Conservation (phyloP, 2,113 vertebrate genomes). For the Noturus placidus region DNA sequence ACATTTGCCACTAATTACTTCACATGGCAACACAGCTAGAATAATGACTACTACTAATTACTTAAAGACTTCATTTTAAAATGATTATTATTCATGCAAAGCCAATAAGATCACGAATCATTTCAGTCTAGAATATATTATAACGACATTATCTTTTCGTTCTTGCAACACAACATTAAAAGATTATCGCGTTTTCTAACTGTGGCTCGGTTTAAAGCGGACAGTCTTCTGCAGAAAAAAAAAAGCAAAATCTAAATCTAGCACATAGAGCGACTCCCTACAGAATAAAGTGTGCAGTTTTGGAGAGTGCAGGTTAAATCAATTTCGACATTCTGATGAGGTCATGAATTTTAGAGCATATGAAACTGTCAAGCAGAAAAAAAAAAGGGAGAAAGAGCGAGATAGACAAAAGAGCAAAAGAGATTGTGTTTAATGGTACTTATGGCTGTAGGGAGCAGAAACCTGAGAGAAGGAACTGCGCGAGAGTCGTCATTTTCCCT, state of each 20-base stretch:
- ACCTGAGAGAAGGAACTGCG: slow-evolving; percentile 59
- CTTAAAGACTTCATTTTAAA: neutral
- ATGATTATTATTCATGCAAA: neutral
- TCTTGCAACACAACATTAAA: neutral
- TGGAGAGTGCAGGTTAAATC: slow-evolving; percentile 67
- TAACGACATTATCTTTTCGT: slow-evolving; percentile 37
- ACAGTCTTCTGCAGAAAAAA: slow-evolving; percentile 39
- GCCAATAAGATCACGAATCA: neutral
- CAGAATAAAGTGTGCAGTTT: slow-evolving; percentile 54
- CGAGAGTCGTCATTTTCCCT: slow-evolving; percentile 62
- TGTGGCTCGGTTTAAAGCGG: slow-evolving; percentile 55
- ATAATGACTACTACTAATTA: neutral
- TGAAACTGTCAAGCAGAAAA: slow-evolving; percentile 62
- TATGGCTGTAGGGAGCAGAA: slow-evolving; percentile 66
- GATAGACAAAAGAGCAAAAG: slow-evolving; percentile 65
- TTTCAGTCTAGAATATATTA: slow-evolving; percentile 6
- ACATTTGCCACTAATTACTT: neutral
- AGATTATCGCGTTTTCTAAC: slow-evolving; percentile 32
- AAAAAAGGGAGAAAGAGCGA: slow-evolving; percentile 29
- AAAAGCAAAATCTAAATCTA: slow-evolving; percentile 44
- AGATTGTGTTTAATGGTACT: slow-evolving; percentile 67
- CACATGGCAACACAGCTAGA: neutral
- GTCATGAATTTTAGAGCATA: slow-evolving; percentile 68
- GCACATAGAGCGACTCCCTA: slow-evolving; percentile 53
- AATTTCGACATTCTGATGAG: slow-evolving; percentile 70